Percentiles rank a stretch among this genome's conserved stretches.
Conservation (phyloP, 2,797 vertebrate species). For the Rhincodon typus region DNA sequence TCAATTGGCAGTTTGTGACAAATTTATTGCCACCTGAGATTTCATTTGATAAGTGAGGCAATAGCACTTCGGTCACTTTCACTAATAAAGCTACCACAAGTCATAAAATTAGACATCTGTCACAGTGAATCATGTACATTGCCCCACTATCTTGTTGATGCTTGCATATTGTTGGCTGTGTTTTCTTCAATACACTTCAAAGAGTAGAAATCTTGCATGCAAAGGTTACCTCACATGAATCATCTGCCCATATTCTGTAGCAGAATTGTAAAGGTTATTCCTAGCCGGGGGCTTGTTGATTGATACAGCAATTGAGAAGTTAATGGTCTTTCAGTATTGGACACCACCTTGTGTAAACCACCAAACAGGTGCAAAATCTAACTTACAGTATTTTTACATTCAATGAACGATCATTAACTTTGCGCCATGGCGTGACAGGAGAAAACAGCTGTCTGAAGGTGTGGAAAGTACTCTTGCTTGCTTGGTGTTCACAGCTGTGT, state of each 20-base stretch:
- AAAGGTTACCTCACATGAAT: not conserved
- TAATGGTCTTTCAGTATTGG: conserved; percentile 42
- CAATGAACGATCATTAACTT: conserved; percentile 44
- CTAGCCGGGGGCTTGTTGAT: conserved; percentile 32
- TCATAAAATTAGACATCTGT: not conserved
- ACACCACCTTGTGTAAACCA: conserved; percentile 47
- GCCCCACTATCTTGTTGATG: not conserved
- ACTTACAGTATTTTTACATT: conserved; percentile 40
- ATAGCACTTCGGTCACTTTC: no score
- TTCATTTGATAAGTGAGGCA: not conserved
- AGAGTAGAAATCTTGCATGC: conserved; percentile 14
- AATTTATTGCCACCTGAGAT: not conserved
- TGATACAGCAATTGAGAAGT: conserved; percentile 36
- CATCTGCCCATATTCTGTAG: not conserved
- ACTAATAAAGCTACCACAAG: not conserved
- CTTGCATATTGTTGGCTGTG: not conserved
- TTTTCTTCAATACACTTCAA: conserved; percentile 25
- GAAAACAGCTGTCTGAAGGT: conserved; percentile 52
- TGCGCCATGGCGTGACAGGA: conserved; percentile 49
- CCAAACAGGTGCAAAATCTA: conserved; percentile 48
- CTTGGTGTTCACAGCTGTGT: conserved; percentile 42
- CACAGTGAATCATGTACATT: not conserved
- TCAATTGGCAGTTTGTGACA: not conserved
- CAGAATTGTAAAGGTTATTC: conserved; percentile 34
- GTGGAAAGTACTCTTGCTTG: conserved; percentile 46